These are phyloP conservation scores for Propithecus coquereli DNA, from an alignment of 2,113 vertebrate species.

Conservation along the genomic window DNA sequence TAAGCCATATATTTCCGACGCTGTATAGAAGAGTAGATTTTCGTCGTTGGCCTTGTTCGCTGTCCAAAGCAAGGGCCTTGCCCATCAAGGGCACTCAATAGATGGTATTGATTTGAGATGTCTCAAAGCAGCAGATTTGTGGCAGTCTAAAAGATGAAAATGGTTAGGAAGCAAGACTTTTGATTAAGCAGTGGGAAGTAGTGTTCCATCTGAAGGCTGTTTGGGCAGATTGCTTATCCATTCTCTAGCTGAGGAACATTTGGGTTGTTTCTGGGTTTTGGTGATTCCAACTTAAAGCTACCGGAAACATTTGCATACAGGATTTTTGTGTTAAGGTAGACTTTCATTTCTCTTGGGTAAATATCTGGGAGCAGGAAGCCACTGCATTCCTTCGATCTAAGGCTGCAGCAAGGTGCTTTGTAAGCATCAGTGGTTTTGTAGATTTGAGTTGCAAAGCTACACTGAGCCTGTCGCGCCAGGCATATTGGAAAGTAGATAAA, in stretches of 20 bases:
- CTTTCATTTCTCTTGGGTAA: not conserved
- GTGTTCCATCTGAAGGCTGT: rapidly evolving
- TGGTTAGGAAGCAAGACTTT: not conserved
- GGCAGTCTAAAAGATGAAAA: not conserved
- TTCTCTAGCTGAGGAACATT: not conserved
- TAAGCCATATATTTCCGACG: not conserved
- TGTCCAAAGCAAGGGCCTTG: not conserved
- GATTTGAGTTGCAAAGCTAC: not conserved
- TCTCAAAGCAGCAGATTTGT: not conserved
- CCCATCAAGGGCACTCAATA: rapidly evolving
- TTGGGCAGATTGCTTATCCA: not conserved
- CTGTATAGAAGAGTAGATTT: not conserved
- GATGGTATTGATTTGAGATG: rapidly evolving
- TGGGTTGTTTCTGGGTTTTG: not conserved
- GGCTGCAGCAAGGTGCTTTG: rapidly evolving
- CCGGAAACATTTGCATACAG: rapidly evolving
- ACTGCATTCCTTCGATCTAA: rapidly evolving
- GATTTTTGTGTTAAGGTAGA: not conserved
- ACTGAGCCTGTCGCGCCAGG: rapidly evolving
- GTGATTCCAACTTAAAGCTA: rapidly evolving
- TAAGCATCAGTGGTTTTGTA: rapidly evolving
- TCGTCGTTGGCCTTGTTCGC: not conserved
- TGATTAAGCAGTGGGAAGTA: not conserved
- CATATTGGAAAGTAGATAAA: not conserved
- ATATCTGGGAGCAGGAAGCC: not conserved